These are phyloP conservation scores for Pseudochaenichthys georgianus DNA, from an alignment of 2,797 vertebrate genomes.

Conservation along the genomic window DNA sequence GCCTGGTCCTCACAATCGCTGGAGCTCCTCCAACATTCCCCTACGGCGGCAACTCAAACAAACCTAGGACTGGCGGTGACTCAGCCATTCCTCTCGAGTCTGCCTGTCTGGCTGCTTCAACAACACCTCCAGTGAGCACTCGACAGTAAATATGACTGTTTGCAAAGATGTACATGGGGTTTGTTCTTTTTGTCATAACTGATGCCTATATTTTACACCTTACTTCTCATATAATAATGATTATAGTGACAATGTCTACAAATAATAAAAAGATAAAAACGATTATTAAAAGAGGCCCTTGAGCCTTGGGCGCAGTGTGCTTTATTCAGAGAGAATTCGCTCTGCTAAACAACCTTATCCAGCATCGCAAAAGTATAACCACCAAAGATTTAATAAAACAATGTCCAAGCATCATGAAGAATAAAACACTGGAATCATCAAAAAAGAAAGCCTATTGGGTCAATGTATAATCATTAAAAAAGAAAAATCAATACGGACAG, in stretches of 20 bases:
- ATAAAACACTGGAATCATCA: too few relatives aligned
- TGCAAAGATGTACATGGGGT: neutral
- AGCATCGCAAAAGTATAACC: too few relatives aligned
- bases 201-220: neutral
- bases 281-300: neutral
- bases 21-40: conserved; percentile 83
- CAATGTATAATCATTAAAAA: too few relatives aligned
- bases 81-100: conserved; percentile 76
- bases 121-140: conserved; percentile 51
- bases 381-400: too few relatives aligned
- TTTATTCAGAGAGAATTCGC: too few relatives aligned
- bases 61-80: conserved; percentile 76
- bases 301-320: too few relatives aligned
- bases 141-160: conserved; percentile 50
- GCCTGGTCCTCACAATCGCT: conserved; percentile 81
- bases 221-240: neutral
- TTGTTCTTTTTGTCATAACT: neutral
- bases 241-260: neutral
- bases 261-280: neutral
- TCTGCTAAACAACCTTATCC: too few relatives aligned
- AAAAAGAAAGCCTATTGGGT: too few relatives aligned
- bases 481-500: too few relatives aligned
- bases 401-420: too few relatives aligned
- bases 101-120: conserved; percentile 56
- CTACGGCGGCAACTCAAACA: conserved; percentile 75